Evolutionary conservation across 1,140 invertebrate genomes (phyloP), one percentile per base, ranked within the genome.

Genomic region (Triops cancriformis): DNA sequence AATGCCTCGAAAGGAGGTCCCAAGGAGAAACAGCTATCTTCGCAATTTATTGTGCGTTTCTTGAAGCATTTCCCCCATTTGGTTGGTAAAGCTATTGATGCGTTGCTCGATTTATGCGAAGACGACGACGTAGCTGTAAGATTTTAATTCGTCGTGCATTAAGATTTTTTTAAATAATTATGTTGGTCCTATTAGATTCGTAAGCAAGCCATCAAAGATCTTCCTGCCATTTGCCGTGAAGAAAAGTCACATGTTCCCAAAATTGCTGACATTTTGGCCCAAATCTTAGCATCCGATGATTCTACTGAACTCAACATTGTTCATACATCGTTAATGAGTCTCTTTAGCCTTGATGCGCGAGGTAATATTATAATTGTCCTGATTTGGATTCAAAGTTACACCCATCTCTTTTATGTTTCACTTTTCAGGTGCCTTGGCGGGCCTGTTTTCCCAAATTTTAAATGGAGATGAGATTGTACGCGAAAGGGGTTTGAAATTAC

Each of bases 11-110:
- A 94, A 86, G 93, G 93, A 51, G 89, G 89, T 26, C 51, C 91
- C 12, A 95, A 94, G 82, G 95, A 98, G 83, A 98, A 98, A 84
- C 89, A 93, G 79, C 86, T 98, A 75, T 94, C 95, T 26, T 95
- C 95, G 27, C 96, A 98, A 85, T 97, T 98, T 81, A 97, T 98
- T 83, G 91, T 93, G 0, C 90, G 95, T 83, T 98, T 98, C 86
- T 96, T 97, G 81, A 95, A 95, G 83, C 89, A 92, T 85, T 98
- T 98, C 85, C 96, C 96, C 11, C 87, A 89, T 79, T 85, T 95
- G 74, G 89, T 91, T 10, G 91, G 94, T 82, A 89, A 93, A 83
- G 94, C 95, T 7, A 91, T 98, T 78, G 93, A 98, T 86, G 93
- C 94, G 79, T 89, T 96, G 82, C 90, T 98, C 80, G 95, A 98